A percentile compares a stretch with the other conserved stretches of the same genome.
Evolutionary conservation across 2,888 invertebrate species (phyloP).

Genomic region (Cryptus viduatorius): DNA sequence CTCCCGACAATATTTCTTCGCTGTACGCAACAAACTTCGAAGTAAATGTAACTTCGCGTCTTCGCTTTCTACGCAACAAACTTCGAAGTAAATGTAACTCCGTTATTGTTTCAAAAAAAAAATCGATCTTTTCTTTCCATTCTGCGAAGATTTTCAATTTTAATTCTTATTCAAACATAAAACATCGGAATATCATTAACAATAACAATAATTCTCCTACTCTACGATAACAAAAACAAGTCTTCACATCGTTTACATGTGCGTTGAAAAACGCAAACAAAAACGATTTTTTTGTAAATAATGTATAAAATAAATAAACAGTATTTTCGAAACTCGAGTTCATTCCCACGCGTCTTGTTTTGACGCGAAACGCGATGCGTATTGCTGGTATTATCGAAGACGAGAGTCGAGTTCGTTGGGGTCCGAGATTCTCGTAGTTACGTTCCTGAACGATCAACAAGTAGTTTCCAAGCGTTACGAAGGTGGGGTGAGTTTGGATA

Average conservation of each 20-base stretch:
- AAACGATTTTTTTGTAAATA: too few species aligned
- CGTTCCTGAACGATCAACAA: conserved; percentile 78
- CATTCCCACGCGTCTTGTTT: background rate
- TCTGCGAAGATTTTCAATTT: too few species aligned
- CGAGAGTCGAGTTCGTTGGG: background rate
- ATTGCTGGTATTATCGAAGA: background rate
- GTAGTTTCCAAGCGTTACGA: conserved; percentile 63
- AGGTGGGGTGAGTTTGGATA: conserved; percentile 40
- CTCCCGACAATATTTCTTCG: conserved; percentile 7
- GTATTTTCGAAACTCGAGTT: too few species aligned
- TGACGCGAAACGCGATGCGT: background rate
- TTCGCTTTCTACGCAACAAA: background rate
- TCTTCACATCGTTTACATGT: too few species aligned
- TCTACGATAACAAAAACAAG: too few species aligned
- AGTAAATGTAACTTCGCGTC: background rate
- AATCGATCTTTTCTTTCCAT: background rate
- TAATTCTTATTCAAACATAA: too few species aligned
- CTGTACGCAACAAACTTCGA: background rate
- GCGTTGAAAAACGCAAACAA: too few species aligned
- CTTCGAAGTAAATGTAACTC: background rate
- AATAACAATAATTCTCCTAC: too few species aligned
- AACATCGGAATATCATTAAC: too few species aligned
- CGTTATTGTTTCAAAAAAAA: too few species aligned
- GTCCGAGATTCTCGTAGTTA: conserved; percentile 6
- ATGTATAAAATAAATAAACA: too few species aligned